Percentiles rank a stretch among this genome's conserved stretches.
phyloP scores from a whole-genome alignment of 2,113 vertebrate genomes.

The Thunnus thynnus region DNA sequence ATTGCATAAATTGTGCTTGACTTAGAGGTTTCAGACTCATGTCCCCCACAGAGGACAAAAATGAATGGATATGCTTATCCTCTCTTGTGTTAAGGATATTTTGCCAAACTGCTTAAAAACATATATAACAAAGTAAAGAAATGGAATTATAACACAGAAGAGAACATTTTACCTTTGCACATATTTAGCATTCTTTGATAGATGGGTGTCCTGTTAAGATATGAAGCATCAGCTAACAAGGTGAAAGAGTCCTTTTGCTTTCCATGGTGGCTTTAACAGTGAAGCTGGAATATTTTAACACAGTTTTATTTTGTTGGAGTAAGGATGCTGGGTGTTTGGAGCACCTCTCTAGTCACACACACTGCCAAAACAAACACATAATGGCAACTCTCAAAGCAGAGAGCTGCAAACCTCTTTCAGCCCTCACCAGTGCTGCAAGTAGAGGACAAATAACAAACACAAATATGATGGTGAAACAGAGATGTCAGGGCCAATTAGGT shows the following conservation, averaged over 20 bases:
- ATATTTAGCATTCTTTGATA: background rate
- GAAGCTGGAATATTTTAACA: slow-evolving; percentile 11
- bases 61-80: no score
- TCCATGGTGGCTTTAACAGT: background rate
- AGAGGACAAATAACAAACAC: slow-evolving; percentile 52
- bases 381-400: slow-evolving; percentile 58
- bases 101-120: no score
- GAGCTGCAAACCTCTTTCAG: slow-evolving; percentile 55
- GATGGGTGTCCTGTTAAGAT: background rate
- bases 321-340: slow-evolving; percentile 43
- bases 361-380: slow-evolving; percentile 72
- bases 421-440: slow-evolving; percentile 43
- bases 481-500: slow-evolving; percentile 56
- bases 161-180: no score
- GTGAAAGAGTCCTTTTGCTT: slow-evolving; percentile 2
- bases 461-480: slow-evolving; percentile 54
- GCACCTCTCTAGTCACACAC: slow-evolving; percentile 72
- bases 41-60: no score
- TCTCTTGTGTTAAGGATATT: no score
- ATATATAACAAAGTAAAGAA: no score
- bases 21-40: no score
- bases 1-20: no score
- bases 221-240: background rate
- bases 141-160: no score
- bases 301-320: slow-evolving; percentile 36